phyloP scores from a whole-genome alignment of 1,140 invertebrate species.

The Colletes gigas region DNA sequence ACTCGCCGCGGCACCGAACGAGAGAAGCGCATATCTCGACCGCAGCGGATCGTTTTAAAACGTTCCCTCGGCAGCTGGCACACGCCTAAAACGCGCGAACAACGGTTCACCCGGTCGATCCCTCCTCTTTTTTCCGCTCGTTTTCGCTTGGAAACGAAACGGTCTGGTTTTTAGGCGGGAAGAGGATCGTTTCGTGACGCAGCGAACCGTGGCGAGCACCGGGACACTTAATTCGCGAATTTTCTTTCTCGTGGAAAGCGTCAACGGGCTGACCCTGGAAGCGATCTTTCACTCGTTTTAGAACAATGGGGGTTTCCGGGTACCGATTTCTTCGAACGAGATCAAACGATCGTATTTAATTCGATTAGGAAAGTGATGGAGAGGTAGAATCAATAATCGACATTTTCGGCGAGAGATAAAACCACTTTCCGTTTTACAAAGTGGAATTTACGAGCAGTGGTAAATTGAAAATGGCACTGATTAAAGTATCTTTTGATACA shows the following conservation, averaged over 20 bases:
- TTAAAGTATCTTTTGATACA: no score
- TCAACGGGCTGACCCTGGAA: no score
- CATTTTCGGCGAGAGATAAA: no score
- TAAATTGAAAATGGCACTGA: no score
- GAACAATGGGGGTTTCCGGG: no score
- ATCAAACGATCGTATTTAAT: no score
- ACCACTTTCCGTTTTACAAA: no score
- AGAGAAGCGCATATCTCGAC: conserved; percentile 21
- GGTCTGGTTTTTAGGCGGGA: conserved; percentile 22
- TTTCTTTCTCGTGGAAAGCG: conserved; percentile 6
- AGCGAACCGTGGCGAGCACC: conserved; percentile 3
- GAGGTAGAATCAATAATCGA: no score
- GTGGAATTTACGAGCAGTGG: no score
- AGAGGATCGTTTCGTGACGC: conserved; percentile 19
- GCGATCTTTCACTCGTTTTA: no score
- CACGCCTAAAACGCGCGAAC: conserved; percentile 33
- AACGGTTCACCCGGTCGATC: conserved; percentile 16
- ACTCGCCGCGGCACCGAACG: neutral
- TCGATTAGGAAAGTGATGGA: no score
- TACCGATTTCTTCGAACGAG: no score
- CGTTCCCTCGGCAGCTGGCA: conserved; percentile 3
- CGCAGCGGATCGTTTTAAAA: conserved; percentile 36
- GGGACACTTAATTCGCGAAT: conserved; percentile 14
- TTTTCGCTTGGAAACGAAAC: conserved; percentile 26
- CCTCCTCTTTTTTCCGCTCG: neutral